phyloP scores from a whole-genome alignment of 2,888 invertebrate genomes.

The Bugula neritina region DNA sequence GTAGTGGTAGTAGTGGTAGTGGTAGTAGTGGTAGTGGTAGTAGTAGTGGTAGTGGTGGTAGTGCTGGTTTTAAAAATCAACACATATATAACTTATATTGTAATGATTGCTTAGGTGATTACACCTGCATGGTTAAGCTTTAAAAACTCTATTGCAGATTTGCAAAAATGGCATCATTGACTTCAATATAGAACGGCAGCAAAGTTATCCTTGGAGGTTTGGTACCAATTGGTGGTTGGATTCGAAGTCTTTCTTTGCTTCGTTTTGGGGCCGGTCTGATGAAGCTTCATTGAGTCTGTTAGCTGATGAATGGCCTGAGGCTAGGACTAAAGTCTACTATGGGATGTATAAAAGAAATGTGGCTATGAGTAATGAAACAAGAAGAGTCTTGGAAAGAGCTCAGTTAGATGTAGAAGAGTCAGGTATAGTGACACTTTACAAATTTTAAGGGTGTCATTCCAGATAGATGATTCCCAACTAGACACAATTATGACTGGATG shows the following conservation, averaged over 20 bases:
- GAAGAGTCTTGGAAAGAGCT: not conserved
- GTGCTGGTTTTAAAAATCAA: slow-evolving; percentile 23
- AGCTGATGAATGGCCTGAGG: not conserved
- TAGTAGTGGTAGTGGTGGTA: too few species aligned
- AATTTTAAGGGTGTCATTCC: too few species aligned
- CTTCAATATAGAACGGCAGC: not conserved
- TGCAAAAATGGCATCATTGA: not conserved
- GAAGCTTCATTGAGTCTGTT: not conserved
- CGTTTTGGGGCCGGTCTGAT: not conserved
- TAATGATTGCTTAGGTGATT: too few species aligned
- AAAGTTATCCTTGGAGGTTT: not conserved
- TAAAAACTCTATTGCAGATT: not conserved
- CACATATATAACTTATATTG: not conserved
- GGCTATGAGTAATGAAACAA: not conserved
- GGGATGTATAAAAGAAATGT: not conserved
- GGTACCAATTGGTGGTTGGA: not conserved
- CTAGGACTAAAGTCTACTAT: not conserved
- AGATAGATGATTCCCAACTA: too few species aligned
- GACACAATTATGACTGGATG: too few species aligned
- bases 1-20: slow-evolving; percentile 26
- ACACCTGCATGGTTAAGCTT: too few species aligned
- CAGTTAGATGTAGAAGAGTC: not conserved
- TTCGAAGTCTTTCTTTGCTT: not conserved
- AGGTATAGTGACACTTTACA: too few species aligned
- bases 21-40: slow-evolving; percentile 27